These are phyloP conservation scores for Meta bourneti DNA, from an alignment of 2,888 invertebrate genomes.

Conservation along the genomic window DNA sequence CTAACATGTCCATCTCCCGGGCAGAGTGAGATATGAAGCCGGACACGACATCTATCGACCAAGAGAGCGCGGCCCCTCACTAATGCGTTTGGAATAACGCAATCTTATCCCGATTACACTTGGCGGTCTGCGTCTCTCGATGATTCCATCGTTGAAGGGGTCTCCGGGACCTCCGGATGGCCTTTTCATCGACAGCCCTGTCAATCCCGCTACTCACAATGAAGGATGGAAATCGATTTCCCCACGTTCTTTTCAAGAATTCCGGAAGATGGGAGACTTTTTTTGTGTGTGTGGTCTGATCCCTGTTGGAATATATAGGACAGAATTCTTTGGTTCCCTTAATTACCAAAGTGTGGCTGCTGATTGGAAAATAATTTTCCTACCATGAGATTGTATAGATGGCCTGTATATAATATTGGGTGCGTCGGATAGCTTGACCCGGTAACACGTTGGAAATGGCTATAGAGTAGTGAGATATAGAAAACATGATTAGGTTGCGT, in stretches of 20 bases:
- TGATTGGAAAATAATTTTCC: too few species aligned
- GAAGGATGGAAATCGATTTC: slow-evolving; percentile 30
- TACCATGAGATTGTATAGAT: too few species aligned
- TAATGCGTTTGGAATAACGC: slow-evolving; percentile 71
- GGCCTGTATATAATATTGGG: too few species aligned
- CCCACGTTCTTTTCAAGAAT: neutral
- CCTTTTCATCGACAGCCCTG: slow-evolving; percentile 54
- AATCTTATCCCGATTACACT: slow-evolving; percentile 67
- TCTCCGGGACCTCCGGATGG: neutral
- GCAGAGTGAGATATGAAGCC: neutral
- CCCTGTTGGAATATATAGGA: neutral
- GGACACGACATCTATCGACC: slow-evolving; percentile 53
- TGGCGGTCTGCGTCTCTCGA: neutral
- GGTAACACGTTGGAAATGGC: too few species aligned
- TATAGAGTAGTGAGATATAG: too few species aligned
- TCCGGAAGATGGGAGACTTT: neutral
- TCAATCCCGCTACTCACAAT: neutral
- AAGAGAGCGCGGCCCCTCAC: slow-evolving; percentile 3
- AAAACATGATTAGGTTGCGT: too few species aligned
- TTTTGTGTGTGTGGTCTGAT: neutral
- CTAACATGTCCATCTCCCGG: slow-evolving; percentile 16
- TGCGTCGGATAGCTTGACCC: too few species aligned
- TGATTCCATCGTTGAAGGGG: neutral
- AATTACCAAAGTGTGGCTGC: neutral
- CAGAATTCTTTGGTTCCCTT: neutral